Evolutionary conservation across 1,140 invertebrate species (phyloP).

Genomic region (Papilio aristodemus): DNA sequence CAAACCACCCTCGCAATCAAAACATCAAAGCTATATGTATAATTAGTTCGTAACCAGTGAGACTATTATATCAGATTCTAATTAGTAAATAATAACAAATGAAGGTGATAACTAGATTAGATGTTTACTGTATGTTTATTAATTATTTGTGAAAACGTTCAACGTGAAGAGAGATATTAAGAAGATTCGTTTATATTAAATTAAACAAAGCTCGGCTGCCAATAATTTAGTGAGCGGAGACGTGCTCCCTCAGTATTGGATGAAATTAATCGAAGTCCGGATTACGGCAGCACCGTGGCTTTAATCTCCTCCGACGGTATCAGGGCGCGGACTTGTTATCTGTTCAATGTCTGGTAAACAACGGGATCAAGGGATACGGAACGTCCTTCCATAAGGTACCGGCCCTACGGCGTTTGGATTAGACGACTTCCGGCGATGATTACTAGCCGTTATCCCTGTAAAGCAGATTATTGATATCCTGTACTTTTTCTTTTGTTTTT

Average conservation of each 20-base stretch:
- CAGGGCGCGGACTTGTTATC: slow-evolving; percentile 79
- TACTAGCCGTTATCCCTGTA: slow-evolving; percentile 58
- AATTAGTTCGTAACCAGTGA: neutral
- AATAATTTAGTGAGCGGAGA: slow-evolving; percentile 27
- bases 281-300: slow-evolving; percentile 68
- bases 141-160: neutral
- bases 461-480: neutral
- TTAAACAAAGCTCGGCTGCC: slow-evolving; percentile 9
- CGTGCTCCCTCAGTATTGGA: slow-evolving; percentile 62
- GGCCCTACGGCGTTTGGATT: slow-evolving; percentile 73
- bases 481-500: slow-evolving; percentile 21
- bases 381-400: slow-evolving; percentile 73
- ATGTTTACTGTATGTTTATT: neutral
- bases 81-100: neutral
- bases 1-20: slow-evolving; percentile 38
- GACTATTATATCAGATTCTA: neutral
- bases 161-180: neutral
- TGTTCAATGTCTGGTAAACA: slow-evolving; percentile 82
- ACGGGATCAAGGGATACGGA: slow-evolving; percentile 80
- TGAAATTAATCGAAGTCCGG: slow-evolving; percentile 79
- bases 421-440: slow-evolving; percentile 59
- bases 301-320: slow-evolving; percentile 76
- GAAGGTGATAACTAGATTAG: no score
- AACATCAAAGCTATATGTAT: slow-evolving; percentile 45
- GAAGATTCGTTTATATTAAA: slow-evolving; percentile 18